Evolutionary conservation across 2,888 invertebrate genomes (phyloP), one percentile per base, ranked within the genome.

Genomic region (Xestia rhomboidea): DNA sequence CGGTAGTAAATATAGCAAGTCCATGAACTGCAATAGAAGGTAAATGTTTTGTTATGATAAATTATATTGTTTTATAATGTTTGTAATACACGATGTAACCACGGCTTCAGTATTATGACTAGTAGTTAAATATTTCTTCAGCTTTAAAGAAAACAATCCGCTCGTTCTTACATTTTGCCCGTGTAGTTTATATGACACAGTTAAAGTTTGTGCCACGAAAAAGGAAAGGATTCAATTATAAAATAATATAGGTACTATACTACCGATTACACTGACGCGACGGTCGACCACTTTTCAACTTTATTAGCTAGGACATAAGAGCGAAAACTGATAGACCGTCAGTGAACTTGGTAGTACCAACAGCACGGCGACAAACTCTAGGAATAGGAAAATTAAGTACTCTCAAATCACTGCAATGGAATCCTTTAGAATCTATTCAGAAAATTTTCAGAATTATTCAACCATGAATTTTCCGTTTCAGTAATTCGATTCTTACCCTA

Each of bases 391-490:
- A 76, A 51, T 82, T 76, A 66, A 66, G 27, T 68, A 67, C 18
- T 49, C 54, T 18, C 24, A 64, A 68, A 57, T 27, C 54, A 34
- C 24, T 57, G 68, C 68, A 68, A n/a, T n/a, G 21, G 76, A 46
- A 51, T 82, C 18, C 54, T 34, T 34, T 69, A 60, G 49, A 68
- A 71, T 30, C n/a, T 46, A 66, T 46, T 79, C 68, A 57, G 46
- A 30, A 57, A 27, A 27, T 79, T 54, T 68, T 21, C 15, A 30
- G n/a, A 69, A 62, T 49, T 38, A 24, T 63, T 70, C 69, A 57
- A 67, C 67, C 57, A 67, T 57, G 60, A 73, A 74, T 82, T 81
- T 84, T 82, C 57, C 67, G 44, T 63, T 63, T 63, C 75, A 84
- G n/a, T 51, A 38, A 81, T 57, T 70, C 81, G 18, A 68, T 81